These are phyloP conservation scores for Lepidostoma basale DNA, from an alignment of 1,140 invertebrate genomes.

Conservation along the genomic window DNA sequence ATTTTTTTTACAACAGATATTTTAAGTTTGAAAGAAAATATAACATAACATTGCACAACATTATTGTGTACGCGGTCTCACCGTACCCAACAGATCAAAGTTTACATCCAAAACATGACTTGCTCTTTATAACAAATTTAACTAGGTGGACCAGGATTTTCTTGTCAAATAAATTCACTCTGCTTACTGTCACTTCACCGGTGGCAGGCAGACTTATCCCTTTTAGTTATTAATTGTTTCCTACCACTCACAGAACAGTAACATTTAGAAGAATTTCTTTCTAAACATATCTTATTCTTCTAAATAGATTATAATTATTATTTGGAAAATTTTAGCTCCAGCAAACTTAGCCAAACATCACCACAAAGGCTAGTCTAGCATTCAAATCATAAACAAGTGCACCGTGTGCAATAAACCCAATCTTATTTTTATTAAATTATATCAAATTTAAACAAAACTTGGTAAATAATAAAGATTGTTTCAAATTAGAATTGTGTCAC, in stretches of 20 bases:
- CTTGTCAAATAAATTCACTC: background rate
- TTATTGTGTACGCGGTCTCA: background rate
- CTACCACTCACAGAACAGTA: slow-evolving; percentile 38
- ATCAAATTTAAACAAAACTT: no score
- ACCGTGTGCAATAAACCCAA: no score
- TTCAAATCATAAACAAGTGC: no score
- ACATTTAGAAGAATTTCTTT: slow-evolving; percentile 46
- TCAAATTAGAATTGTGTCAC: no score
- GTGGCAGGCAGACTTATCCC: background rate
- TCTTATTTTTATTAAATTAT: no score
- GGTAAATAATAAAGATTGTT: no score
- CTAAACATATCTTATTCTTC: slow-evolving; percentile 44
- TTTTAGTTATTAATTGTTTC: slow-evolving; percentile 8
- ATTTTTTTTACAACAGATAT: background rate
- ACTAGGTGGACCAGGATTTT: background rate
- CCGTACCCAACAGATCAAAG: background rate
- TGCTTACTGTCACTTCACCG: background rate
- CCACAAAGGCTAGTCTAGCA: no score
- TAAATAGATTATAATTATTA: background rate
- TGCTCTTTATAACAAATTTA: background rate
- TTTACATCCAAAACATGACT: background rate
- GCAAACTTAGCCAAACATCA: no score
- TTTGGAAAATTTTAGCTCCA: background rate
- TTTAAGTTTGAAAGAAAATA: background rate
- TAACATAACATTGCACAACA: background rate